Conservation (phyloP, 2,113 vertebrate species). For the Tragelaphus buxtoni region DNA sequence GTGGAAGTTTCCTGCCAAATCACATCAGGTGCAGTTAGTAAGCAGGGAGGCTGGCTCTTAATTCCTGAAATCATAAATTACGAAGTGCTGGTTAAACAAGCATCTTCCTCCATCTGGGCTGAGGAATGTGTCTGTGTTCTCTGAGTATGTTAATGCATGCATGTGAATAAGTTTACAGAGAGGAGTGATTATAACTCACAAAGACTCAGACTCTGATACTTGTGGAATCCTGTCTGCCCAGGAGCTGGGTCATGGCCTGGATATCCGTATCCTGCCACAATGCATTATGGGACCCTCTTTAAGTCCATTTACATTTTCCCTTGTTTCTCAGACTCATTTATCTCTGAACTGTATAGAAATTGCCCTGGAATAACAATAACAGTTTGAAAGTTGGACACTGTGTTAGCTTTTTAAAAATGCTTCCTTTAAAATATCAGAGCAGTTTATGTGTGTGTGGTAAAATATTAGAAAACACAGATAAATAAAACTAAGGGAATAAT, state of each 20-base stretch:
- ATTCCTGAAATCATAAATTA: constrained; percentile 53
- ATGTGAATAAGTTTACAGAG: constrained; percentile 2
- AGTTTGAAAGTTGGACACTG: not conserved
- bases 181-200: not conserved
- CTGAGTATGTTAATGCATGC: constrained; percentile 18
- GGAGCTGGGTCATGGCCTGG: not conserved
- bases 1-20: constrained; percentile 2
- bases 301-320: constrained; percentile 7
- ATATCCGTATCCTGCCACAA: not conserved
- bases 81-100: constrained; percentile 5
- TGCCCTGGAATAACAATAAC: constrained; percentile 33
- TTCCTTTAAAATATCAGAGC: not conserved
- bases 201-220: not conserved
- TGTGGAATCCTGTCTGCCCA: not conserved
- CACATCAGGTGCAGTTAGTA: constrained; percentile 20
- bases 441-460: not conserved
- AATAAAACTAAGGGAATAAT: constrained; percentile 18
- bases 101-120: constrained; percentile 17
- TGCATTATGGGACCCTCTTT: not conserved
- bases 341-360: not conserved
- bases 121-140: constrained; percentile 23
- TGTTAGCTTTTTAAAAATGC: not conserved
- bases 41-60: constrained; percentile 26
- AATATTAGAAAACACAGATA: not conserved
- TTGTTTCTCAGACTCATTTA: constrained; percentile 41